Evolutionary conservation across 2,888 invertebrate genomes (phyloP).

Genomic region (Margaritifera margaritifera): DNA sequence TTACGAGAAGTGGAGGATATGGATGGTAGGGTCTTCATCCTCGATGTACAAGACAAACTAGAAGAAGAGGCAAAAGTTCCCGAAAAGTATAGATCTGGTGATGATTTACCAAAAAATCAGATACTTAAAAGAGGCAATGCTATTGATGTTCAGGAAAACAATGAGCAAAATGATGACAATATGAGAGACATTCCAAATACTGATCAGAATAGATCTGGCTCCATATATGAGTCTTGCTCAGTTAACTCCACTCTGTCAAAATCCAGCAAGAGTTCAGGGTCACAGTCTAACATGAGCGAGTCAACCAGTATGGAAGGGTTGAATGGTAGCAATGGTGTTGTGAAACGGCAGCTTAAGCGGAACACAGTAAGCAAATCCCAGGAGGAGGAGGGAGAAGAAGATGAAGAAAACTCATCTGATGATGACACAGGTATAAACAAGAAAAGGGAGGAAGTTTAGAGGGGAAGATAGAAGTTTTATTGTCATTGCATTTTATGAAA

Average conservation of each 20-base stretch:
- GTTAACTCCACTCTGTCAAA: not conserved
- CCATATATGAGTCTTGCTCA: too few relatives aligned
- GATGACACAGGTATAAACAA: slow-evolving; percentile 51
- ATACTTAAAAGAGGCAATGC: not conserved
- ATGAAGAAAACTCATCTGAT: slow-evolving; percentile 59
- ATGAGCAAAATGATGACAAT: not conserved
- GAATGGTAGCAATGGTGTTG: slow-evolving; percentile 15
- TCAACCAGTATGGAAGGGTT: slow-evolving; percentile 7
- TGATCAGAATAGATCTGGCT: too few relatives aligned
- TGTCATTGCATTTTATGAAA: too few relatives aligned
- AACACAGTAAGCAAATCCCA: slow-evolving; percentile 6
- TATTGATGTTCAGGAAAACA: not conserved
- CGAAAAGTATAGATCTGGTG: not conserved
- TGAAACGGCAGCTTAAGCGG: slow-evolving; percentile 4
- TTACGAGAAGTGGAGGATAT: slow-evolving; percentile 28
- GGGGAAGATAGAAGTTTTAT: too few relatives aligned
- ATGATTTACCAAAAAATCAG: not conserved
- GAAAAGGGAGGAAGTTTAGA: not conserved
- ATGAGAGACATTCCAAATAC: not conserved
- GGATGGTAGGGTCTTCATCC: not conserved
- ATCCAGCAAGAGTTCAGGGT: not conserved
- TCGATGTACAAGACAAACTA: not conserved
- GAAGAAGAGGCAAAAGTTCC: not conserved
- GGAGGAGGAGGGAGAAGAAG: slow-evolving; percentile 29
- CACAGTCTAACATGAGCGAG: too few relatives aligned